Percentiles rank a stretch among this genome's conserved stretches.
These are phyloP conservation scores for Tineola bisselliella DNA, from an alignment of 2,888 invertebrate species.

Conservation along the genomic window DNA sequence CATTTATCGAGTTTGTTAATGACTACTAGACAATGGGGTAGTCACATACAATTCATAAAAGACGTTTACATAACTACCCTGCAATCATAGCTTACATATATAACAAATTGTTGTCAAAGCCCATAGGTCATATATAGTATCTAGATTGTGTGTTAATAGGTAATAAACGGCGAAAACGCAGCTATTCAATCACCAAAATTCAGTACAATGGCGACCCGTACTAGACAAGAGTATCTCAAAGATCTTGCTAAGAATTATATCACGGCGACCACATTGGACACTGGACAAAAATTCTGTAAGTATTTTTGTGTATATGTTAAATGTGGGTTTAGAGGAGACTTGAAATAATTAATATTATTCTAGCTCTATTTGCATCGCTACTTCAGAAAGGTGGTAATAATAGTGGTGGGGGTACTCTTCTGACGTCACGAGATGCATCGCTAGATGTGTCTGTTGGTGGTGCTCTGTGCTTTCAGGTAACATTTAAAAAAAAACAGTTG, in stretches of 20 bases:
- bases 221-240: conserved; percentile 94
- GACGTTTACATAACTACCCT: too few relatives aligned
- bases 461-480: conserved; percentile 84
- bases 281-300: conserved; percentile 88
- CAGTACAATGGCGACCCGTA: conserved; percentile 95
- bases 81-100: too few relatives aligned
- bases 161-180: conserved; percentile 96
- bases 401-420: conserved; percentile 75
- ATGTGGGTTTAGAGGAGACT: too few relatives aligned
- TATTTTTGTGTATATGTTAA: conserved; percentile 19
- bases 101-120: too few relatives aligned
- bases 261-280: conserved; percentile 82
- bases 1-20: too few relatives aligned
- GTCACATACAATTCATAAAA: too few relatives aligned
- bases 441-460: conserved; percentile 81
- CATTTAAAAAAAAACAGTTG: too few relatives aligned
- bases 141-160: conserved; percentile 36
- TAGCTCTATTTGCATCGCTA: conserved; percentile 75
- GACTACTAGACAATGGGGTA: too few relatives aligned
- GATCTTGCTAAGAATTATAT: conserved; percentile 89
- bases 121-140: too few relatives aligned
- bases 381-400: conserved; percentile 73
- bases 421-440: conserved; percentile 49
- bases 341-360: conserved; percentile 24
- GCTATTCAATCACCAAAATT: conserved; percentile 97